A percentile compares a stretch with the other conserved stretches of the same genome.
These are phyloP conservation scores for Callitettix versicolor DNA, from an alignment of 1,140 invertebrate genomes.

Conservation along the genomic window DNA sequence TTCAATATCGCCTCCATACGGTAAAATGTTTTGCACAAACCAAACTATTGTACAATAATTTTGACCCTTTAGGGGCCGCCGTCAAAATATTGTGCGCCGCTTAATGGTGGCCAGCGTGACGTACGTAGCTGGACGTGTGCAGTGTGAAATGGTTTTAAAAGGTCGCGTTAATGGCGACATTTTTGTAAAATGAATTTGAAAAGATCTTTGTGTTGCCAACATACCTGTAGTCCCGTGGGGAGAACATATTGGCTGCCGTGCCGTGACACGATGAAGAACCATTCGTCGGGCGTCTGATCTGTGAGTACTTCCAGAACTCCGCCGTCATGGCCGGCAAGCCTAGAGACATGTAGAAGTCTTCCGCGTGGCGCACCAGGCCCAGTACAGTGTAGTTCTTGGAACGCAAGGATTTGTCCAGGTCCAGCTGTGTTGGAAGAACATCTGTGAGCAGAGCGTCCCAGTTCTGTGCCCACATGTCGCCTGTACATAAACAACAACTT, in stretches of 20 bases:
- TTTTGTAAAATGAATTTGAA: no score
- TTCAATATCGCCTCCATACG: no score
- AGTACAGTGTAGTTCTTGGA: constrained; percentile 43
- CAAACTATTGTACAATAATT: no score
- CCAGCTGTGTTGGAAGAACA: constrained; percentile 31
- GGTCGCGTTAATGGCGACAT: no score
- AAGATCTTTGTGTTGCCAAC: no score
- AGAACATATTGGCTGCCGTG: constrained; percentile 59
- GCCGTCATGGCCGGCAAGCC: constrained; percentile 44
- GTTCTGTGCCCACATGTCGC: constrained; percentile 49
- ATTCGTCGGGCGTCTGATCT: constrained; percentile 34
- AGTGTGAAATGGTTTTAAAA: no score
- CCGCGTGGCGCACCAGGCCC: constrained; percentile 46
- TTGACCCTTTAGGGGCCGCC: no score
- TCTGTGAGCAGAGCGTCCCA: constrained; percentile 42
- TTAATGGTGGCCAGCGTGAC: no score
- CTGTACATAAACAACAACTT: no score
- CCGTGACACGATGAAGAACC: constrained; percentile 42
- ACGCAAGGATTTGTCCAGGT: constrained; percentile 30
- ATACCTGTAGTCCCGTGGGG: constrained; percentile 51
- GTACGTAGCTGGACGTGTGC: no score
- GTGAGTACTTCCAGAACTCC: constrained; percentile 49
- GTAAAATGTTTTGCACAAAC: no score
- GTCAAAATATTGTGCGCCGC: no score
- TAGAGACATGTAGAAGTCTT: constrained; percentile 53